Base-by-base conservation (phyloP, 2,888 invertebrate genomes). In the Habroteleia sp. region DNA sequence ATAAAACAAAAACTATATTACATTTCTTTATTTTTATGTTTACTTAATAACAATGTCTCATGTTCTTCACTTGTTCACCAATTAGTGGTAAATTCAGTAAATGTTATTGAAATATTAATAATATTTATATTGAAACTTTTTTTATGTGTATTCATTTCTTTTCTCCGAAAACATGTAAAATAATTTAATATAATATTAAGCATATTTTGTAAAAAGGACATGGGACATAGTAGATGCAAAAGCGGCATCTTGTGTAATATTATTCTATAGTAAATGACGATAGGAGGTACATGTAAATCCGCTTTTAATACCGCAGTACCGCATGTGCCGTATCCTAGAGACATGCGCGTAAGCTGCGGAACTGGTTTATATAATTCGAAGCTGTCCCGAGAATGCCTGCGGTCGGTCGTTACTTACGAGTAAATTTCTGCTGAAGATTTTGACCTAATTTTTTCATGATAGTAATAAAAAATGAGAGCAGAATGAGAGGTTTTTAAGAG, bases 311-410 rank as follows among this genome's bases (percentile, higher is more conserved):
- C 72, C 63, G 63, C 65, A 65, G 54, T 46, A 63, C 62, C 68
- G 39, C 71, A 65, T 63, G 71, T 63, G 62, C 42, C 39, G 52
- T 62, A 52, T 66, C 74, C 37, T 54, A 27, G 33, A 35, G 65
- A 79, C 66, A 77, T 73, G 44, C 62, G 37, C 62, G 54, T 73
- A 58, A 63, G 74, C 71, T 48, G 56, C 69, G 58, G 56, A 77
- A 75, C 71, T 75, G 78, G 76, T 83, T 83, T 82, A 77, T 79
- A 78, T 82, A 83, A 82, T 79, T 73, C 72, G 52, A 83, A 80
- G 81, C 79, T 81, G 81, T 63, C 77, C 74, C 77, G 79, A 81
- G 80, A 82, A 80, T 77, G 80, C 68, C 78, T 77, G 71, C 75
- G 77, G 73, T 69, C 72, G 76, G 80, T 80, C 78, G 80, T 82